phyloP scores from a whole-genome alignment of 2,888 invertebrate genomes.

The Morpho helenor region DNA sequence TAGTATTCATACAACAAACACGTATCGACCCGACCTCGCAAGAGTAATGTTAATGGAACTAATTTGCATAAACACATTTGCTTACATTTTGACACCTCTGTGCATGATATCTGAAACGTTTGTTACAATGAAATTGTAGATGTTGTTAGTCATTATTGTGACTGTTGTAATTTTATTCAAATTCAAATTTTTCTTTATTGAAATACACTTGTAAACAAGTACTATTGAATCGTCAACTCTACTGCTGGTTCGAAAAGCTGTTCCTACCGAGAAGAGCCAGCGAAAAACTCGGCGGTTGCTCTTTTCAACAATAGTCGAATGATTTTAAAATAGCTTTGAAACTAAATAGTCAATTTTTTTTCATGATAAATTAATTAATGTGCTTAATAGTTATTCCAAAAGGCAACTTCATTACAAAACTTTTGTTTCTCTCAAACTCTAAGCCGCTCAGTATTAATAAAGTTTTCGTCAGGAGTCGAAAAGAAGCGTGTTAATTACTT shows the following conservation, averaged over 20 bases:
- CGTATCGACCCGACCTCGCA: constrained; percentile 28
- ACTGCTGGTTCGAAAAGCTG: too few species aligned
- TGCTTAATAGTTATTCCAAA: constrained; percentile 65
- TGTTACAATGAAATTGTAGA: constrained; percentile 28
- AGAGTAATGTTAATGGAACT: constrained; percentile 62
- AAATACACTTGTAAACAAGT: too few species aligned
- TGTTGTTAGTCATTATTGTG: not conserved
- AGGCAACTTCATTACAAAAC: constrained; percentile 76
- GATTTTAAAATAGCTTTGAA: too few species aligned
- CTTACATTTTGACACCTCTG: constrained; percentile 71
- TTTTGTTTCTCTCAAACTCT: constrained; percentile 71
- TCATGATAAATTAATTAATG: constrained; percentile 56
- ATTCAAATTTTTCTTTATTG: too few species aligned
- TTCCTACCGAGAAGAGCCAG: too few species aligned
- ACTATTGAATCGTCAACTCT: too few species aligned
- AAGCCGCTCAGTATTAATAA: constrained; percentile 75
- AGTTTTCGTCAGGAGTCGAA: constrained; percentile 68
- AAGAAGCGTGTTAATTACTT: constrained; percentile 77
- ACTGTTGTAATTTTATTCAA: not conserved
- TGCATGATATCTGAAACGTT: constrained; percentile 64
- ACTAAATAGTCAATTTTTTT: constrained; percentile 26
- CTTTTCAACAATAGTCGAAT: too few species aligned
- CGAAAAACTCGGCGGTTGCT: too few species aligned
- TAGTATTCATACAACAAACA: constrained; percentile 55
- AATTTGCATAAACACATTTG: constrained; percentile 76